These are phyloP conservation scores for Andrena camellia DNA, from an alignment of 2,888 invertebrate genomes.

Conservation along the genomic window DNA sequence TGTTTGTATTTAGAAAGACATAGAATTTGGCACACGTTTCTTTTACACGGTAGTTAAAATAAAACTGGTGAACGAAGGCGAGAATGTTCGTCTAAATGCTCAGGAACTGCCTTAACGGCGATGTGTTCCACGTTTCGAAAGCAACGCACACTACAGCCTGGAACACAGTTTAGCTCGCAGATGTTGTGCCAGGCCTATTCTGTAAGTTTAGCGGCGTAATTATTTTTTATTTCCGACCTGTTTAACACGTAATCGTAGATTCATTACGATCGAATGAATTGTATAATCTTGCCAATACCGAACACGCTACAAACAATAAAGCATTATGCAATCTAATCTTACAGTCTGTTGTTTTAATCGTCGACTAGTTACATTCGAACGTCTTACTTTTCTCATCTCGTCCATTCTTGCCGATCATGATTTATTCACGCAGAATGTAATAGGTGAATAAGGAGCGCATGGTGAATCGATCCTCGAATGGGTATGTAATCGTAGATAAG, in stretches of 20 bases:
- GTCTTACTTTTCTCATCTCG: not conserved
- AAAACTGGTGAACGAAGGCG: slow-evolving; percentile 2
- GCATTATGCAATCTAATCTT: slow-evolving; percentile 77
- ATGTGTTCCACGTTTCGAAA: slow-evolving; percentile 59
- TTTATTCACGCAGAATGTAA: slow-evolving; percentile 37
- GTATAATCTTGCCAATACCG: slow-evolving; percentile 83
- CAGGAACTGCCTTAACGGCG: slow-evolving; percentile 44
- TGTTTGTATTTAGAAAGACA: slow-evolving; percentile 18
- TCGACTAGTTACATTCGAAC: slow-evolving; percentile 25
- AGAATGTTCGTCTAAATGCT: slow-evolving; percentile 54
- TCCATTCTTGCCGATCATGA: slow-evolving; percentile 21
- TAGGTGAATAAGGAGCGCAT: slow-evolving; percentile 53
- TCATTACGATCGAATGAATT: slow-evolving; percentile 73
- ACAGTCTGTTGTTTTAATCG: slow-evolving; percentile 66
- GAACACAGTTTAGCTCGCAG: slow-evolving; percentile 56
- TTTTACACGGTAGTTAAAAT: slow-evolving; percentile 17
- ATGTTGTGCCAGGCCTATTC: slow-evolving; percentile 82
- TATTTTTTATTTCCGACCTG: slow-evolving; percentile 57
- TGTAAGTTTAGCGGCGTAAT: too few species aligned
- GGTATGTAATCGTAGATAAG: slow-evolving; percentile 79
- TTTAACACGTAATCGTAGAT: slow-evolving; percentile 58
- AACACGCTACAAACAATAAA: slow-evolving; percentile 79
- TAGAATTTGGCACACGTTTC: slow-evolving; percentile 61
- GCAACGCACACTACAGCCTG: slow-evolving; percentile 71
- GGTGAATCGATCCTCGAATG: slow-evolving; percentile 65